A percentile compares a stretch with the other conserved stretches of the same genome.
Evolutionary conservation across 2,888 invertebrate genomes (phyloP).

Genomic region (Diploptera punctata): DNA sequence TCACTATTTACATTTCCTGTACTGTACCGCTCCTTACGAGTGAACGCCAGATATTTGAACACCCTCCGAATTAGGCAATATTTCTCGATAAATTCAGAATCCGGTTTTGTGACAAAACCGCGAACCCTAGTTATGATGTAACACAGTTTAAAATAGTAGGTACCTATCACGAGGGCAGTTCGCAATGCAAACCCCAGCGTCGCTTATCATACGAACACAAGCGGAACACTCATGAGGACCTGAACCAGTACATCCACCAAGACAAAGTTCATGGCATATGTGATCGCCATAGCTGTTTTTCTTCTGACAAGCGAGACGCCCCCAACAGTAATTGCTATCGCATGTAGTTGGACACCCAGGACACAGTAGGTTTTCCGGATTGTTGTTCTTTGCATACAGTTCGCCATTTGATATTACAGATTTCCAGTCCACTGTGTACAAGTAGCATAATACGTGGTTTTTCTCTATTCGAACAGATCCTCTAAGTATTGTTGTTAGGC

Average conservation of each 20-base stretch:
- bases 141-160: too few relatives aligned
- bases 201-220: constrained; percentile 62
- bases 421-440: constrained; percentile 73
- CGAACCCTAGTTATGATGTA: too few relatives aligned
- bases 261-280: constrained; percentile 74
- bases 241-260: constrained; percentile 74
- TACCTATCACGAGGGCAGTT: constrained; percentile 72
- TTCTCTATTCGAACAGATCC: constrained; percentile 83
- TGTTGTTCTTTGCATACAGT: constrained; percentile 51
- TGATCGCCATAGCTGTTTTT: constrained; percentile 11
- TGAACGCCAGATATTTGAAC: too few relatives aligned
- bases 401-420: constrained; percentile 61
- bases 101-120: too few relatives aligned
- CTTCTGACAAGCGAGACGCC: constrained; percentile 43
- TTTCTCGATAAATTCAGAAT: too few relatives aligned
- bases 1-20: too few relatives aligned
- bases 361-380: constrained; percentile 44
- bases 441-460: constrained; percentile 78
- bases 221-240: constrained; percentile 66
- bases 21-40: too few relatives aligned
- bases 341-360: constrained; percentile 14
- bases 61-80: too few relatives aligned
- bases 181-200: constrained; percentile 64
- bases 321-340: constrained; percentile 16
- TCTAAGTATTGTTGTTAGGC: constrained; percentile 74